Evolutionary conservation across 1,140 invertebrate species (phyloP), one percentile per base, ranked within the genome.

Genomic region (Rhizoglyphus robini): DNA sequence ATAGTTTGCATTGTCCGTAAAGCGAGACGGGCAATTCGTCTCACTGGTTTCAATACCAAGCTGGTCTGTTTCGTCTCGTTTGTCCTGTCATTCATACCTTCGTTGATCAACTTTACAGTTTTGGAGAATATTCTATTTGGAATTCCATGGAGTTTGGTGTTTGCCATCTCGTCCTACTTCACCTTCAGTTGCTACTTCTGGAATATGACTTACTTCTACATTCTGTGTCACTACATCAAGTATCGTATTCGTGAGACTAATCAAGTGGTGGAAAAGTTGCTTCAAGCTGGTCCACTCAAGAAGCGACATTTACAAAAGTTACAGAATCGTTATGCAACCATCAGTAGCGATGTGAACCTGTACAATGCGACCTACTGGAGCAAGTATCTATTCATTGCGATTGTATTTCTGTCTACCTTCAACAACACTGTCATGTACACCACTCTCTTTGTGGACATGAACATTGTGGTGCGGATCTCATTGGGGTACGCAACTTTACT

Each of bases 131-230:
- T 60, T 2, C 3, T 32, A 1, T 32, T 2, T 60, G 58, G 58
- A 3, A 3, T 60, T n/a, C 27, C 30, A 18, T 60, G 58, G 58
- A 29, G 15, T 11, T 13, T 32, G 2, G 13, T 60, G 13, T 60
- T 60, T 32, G 58, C 15, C 3, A 29, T 60, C 15, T 60, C 58
- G 23, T 60, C 58, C 15, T 60, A 13, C 3, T 60, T 3, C 29
- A 60, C 58, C 13, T 60, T 29, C 15, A 60, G 4, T 46, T 13
- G 30, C 3, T 32, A 60, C 29, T 60, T 29, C 13, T 60, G 58
- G 58, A 60, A 60, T 46, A 3, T 60, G 2, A 27, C 27, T 23
- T 60, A 60, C 27, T 60, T 60, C 36, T 60, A 32, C 29, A 41
- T 60, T 11, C 11, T 60, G 23, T 60, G 58, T 60, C 27, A 15